These are phyloP conservation scores for Prunella himalayana DNA, from an alignment of 2,113 vertebrate species.

Conservation along the genomic window DNA sequence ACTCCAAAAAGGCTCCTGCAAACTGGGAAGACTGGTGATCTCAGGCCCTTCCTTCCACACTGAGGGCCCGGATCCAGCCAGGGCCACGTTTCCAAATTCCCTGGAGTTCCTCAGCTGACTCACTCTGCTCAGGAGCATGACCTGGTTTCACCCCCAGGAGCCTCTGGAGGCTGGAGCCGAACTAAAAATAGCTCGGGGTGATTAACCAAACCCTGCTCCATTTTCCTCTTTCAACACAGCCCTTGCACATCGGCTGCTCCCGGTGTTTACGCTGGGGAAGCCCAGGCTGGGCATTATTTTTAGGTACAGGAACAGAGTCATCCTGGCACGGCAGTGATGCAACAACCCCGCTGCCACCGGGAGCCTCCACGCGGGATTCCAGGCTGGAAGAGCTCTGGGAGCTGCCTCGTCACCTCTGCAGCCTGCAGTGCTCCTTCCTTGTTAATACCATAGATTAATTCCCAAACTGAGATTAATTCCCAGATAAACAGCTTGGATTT, in stretches of 20 bases:
- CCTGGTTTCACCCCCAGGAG: slow-evolving; percentile 51
- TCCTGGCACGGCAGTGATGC: slow-evolving; percentile 4
- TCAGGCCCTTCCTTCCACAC: neutral
- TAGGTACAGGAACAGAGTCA: slow-evolving; percentile 43
- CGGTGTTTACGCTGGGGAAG: slow-evolving; percentile 38
- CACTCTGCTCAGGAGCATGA: slow-evolving; percentile 25
- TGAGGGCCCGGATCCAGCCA: neutral
- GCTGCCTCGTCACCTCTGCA: neutral
- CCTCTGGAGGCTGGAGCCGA: neutral
- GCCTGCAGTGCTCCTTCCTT: fast-evolving
- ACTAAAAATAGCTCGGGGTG: slow-evolving; percentile 55
- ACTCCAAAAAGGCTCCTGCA: neutral
- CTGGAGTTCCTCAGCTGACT: slow-evolving; percentile 34
- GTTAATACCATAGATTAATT: fast-evolving
- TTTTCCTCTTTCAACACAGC: slow-evolving; percentile 12
- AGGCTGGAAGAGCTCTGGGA: neutral
- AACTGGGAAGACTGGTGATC: neutral
- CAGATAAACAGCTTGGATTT: neutral
- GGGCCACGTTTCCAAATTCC: neutral
- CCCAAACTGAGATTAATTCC: neutral
- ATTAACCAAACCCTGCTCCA: slow-evolving; percentile 50
- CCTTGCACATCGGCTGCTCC: slow-evolving; percentile 39
- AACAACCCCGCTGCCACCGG: neutral
- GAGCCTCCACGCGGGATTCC: neutral
- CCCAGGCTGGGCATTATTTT: slow-evolving; percentile 45